These are phyloP conservation scores for Drosophila affinis DNA, from an alignment of 2,888 invertebrate genomes.

Conservation along the genomic window DNA sequence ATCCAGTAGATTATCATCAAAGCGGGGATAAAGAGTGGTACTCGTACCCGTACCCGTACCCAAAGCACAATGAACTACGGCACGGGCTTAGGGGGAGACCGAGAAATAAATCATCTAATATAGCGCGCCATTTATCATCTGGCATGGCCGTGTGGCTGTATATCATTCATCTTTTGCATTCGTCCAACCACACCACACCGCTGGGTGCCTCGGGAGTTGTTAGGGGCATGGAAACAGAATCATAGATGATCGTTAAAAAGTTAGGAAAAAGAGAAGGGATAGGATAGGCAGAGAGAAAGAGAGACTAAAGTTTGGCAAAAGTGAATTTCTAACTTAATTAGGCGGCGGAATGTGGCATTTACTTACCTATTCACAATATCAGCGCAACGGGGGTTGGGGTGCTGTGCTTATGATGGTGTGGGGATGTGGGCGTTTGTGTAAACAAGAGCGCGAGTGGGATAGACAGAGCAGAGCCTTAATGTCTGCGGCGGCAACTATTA, in stretches of 20 bases:
- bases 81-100: conserved; percentile 24
- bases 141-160: conserved; percentile 59
- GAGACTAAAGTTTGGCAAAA: conserved; percentile 24
- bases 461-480: conserved; percentile 62
- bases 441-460: conserved; percentile 61
- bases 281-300: conserved; percentile 4
- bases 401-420: conserved; percentile 17
- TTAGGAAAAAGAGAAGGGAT: neutral
- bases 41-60: conserved; percentile 12
- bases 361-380: conserved; percentile 51
- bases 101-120: conserved; percentile 76
- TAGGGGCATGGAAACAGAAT: conserved; percentile 25
- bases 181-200: conserved; percentile 41
- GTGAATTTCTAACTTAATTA: conserved; percentile 47
- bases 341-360: conserved; percentile 45
- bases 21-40: conserved; percentile 1
- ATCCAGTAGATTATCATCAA: conserved; percentile 40
- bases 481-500: conserved; percentile 60
- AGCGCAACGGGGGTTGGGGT: conserved; percentile 2
- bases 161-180: conserved; percentile 72
- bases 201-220: conserved; percentile 65
- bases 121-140: conserved; percentile 78
- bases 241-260: conserved; percentile 3
- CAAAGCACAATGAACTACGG: conserved; percentile 65
- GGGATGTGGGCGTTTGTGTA: conserved; percentile 54